These are phyloP conservation scores for Frieseomelitta varia DNA, from an alignment of 1,140 invertebrate species.

Conservation along the genomic window DNA sequence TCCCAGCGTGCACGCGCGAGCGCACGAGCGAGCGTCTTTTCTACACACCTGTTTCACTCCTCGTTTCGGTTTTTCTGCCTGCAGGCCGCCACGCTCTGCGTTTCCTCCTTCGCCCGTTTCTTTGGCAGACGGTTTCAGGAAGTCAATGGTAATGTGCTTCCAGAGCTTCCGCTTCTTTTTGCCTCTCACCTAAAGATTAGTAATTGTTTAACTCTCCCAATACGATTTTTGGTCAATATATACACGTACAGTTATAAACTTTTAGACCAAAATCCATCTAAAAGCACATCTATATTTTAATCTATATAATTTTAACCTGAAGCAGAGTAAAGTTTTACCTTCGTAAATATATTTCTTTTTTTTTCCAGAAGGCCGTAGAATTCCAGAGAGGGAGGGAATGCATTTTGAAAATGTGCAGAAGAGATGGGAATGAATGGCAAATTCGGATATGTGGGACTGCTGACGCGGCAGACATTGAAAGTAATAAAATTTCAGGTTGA, in stretches of 20 bases:
- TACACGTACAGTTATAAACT: too few relatives aligned
- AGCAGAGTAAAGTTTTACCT: not conserved
- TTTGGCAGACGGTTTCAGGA: not conserved
- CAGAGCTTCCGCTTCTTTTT: conserved; percentile 7
- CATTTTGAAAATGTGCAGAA: not conserved
- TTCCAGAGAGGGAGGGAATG: not conserved
- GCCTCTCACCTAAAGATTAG: too few relatives aligned
- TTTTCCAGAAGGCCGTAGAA: too few relatives aligned
- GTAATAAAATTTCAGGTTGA: conserved; percentile 29
- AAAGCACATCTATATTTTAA: too few relatives aligned
- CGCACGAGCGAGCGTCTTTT: not conserved
- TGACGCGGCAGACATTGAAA: conserved; percentile 11
- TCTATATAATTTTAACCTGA: too few relatives aligned
- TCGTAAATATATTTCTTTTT: not conserved
- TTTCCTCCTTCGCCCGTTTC: not conserved
- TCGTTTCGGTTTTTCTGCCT: conserved; percentile 28
- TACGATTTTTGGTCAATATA: too few relatives aligned
- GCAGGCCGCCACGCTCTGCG: conserved; percentile 2
- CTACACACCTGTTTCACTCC: not conserved
- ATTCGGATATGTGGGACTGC: not conserved
- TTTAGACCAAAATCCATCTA: too few relatives aligned
- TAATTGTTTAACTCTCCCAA: too few relatives aligned
- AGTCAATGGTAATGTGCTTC: not conserved
- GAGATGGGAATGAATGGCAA: not conserved
- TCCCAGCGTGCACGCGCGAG: not conserved